Base-by-base conservation (phyloP, 2,797 vertebrate species). In the Hoplostethus mediterraneus region DNA sequence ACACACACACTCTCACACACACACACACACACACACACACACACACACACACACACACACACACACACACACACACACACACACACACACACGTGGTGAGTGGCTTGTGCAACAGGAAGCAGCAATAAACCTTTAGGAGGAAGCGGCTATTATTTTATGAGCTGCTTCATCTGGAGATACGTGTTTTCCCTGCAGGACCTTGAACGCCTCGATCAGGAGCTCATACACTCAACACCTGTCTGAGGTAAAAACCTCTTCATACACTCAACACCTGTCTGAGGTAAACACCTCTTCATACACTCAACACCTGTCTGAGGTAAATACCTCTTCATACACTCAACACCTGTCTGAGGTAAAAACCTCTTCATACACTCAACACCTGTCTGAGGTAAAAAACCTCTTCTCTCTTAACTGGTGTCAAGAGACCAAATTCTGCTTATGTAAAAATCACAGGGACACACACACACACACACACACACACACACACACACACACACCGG, bases 101-200 rank as follows among this genome's bases (percentile, higher is more conserved):
- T 21, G 21, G 21, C 21, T 21, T 21, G 21, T 21, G 21, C 21
- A 21, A 0, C 65, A 68, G 59, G 28, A 65, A 38, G 65, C 16
- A 6, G 76, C 58, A 10, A 63, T 61, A 65, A 79, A 82, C 9
- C 70, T 44, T 44, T 10, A 31, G 45, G 6, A 63, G 28, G 73
- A 71, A 58, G 56, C 5, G 52, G n/a, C 8, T 78, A 67, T 56
- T 38, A 53, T 81, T 81, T 81, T 52, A 79, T 30, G 1, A 77
- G 69, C 60, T 36, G 38, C 56, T 44, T 52, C 67, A 69, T 63
- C 63, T 79, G 75, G 62, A 71, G 33, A 6, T 21, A 21, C 21
- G 1, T 21, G 33, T 33, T 33, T 33, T 33, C 21, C 21, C 21
- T 21, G 21, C 21, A 21, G 21, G 21, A 21, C 21, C 21, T 21